A percentile compares a stretch with the other conserved stretches of the same genome.
Conservation (phyloP, 1,140 invertebrate genomes). For the Paraescarpia echinospica region DNA sequence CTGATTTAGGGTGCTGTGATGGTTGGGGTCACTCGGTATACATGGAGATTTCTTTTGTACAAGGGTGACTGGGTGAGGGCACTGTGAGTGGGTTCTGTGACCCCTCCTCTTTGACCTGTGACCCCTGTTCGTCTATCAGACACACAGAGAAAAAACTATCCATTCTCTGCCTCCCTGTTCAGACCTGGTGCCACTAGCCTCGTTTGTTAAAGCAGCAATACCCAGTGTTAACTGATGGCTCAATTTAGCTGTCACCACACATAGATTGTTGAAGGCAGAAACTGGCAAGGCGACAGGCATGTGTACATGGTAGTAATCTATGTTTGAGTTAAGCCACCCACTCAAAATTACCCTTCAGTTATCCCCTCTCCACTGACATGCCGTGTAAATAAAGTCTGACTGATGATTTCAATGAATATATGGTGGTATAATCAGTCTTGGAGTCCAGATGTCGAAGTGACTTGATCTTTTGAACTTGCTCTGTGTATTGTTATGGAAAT, state of each 20-base stretch:
- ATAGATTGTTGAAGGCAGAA: no score
- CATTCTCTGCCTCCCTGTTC: background rate
- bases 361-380: background rate
- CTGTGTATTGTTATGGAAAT: background rate
- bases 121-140: background rate
- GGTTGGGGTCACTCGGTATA: background rate
- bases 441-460: background rate
- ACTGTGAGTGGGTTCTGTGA: background rate
- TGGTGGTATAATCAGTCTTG: background rate
- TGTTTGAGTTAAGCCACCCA: background rate
- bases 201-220: background rate
- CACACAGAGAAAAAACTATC: background rate
- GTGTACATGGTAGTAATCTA: background rate
- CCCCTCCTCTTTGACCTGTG: background rate
- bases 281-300: no score
- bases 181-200: background rate
- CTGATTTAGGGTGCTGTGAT: background rate
- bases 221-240: no score
- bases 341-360: background rate
- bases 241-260: no score
- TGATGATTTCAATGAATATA: background rate
- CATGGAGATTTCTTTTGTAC: background rate
- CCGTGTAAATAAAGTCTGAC: background rate
- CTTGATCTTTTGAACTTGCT: background rate
- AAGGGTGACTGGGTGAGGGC: background rate